A percentile compares a stretch with the other conserved stretches of the same genome.
phyloP scores from a whole-genome alignment of 2,113 vertebrate genomes.

The Percina caprodes region DNA sequence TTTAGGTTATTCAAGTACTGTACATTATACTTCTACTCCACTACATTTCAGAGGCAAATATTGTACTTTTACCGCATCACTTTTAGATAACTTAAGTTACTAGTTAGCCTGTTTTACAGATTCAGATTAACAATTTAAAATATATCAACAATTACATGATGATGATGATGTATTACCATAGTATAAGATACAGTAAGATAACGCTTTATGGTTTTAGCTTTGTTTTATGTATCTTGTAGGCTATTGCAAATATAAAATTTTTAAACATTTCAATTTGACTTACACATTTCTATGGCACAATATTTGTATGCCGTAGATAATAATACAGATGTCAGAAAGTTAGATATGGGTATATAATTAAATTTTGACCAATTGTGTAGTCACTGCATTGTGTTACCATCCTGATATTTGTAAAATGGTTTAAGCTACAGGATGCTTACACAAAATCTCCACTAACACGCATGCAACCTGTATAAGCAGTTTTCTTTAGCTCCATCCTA shows the following conservation, averaged over 20 bases:
- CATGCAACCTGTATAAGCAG: background rate
- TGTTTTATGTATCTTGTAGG: too few species aligned
- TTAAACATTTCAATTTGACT: background rate
- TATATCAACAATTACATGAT: too few species aligned
- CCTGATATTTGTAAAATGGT: background rate
- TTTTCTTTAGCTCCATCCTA: constrained; percentile 4
- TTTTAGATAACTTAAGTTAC: background rate
- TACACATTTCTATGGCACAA: background rate
- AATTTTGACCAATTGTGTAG: background rate
- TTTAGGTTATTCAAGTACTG: too few species aligned
- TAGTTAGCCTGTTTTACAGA: background rate
- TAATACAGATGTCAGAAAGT: background rate
- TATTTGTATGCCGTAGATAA: too few species aligned
- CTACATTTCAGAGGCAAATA: background rate
- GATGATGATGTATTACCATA: too few species aligned
- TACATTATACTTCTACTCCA: background rate
- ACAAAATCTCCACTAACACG: background rate
- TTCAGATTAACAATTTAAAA: too few species aligned
- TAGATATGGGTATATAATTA: background rate
- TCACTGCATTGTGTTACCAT: background rate
- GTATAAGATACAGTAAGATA: too few species aligned
- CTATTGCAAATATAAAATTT: too few species aligned
- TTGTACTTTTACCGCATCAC: background rate
- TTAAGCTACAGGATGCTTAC: background rate
- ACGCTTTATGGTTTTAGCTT: too few species aligned